These are phyloP conservation scores for Rallus crepitans DNA, from an alignment of 2,797 vertebrate genomes.

Conservation along the genomic window DNA sequence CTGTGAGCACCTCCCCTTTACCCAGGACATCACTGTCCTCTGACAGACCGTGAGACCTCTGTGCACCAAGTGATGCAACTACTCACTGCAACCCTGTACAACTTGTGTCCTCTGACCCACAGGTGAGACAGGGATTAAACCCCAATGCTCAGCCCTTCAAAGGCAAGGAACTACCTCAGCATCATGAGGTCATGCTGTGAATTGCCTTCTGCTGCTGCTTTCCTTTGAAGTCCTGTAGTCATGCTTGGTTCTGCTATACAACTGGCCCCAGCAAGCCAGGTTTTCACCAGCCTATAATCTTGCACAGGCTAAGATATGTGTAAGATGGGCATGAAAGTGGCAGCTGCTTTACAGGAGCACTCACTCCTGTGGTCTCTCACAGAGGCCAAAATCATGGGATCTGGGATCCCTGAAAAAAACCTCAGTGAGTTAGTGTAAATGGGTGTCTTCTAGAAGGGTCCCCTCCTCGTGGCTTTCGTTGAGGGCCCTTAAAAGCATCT, in stretches of 20 bases:
- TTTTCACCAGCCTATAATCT: background rate
- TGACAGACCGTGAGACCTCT: background rate
- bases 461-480: background rate
- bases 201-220: background rate
- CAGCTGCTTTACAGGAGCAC: background rate
- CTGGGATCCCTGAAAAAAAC: background rate
- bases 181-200: background rate
- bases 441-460: background rate
- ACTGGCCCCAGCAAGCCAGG: background rate
- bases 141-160: background rate
- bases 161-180: background rate
- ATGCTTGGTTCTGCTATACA: background rate
- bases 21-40: background rate
- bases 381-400: background rate
- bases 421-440: background rate
- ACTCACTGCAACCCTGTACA: fast-evolving
- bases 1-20: background rate
- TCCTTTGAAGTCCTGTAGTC: background rate
- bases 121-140: background rate
- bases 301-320: background rate
- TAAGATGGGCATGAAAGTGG: background rate
- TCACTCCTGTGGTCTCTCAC: background rate
- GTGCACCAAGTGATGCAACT: background rate
- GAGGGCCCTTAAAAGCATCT: background rate
- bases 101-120: background rate